These are phyloP conservation scores for Acanthurus leucopareius DNA, from an alignment of 2,797 vertebrate genomes.

Conservation along the genomic window DNA sequence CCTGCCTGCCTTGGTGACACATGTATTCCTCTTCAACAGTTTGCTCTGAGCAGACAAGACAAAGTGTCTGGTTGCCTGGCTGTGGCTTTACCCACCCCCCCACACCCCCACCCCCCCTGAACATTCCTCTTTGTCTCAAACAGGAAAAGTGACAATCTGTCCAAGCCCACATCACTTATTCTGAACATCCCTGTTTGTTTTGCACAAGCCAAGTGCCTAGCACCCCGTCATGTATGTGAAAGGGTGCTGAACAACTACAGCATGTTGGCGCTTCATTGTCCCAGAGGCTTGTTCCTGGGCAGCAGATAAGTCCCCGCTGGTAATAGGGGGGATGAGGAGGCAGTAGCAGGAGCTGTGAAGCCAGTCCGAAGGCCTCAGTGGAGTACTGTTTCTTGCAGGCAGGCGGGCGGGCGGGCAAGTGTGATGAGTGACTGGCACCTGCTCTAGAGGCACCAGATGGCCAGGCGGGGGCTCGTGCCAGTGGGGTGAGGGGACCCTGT, in stretches of 20 bases:
- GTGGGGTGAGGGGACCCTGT: conserved; percentile 75
- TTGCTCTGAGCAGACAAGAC: conserved; percentile 55
- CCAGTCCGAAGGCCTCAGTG: conserved; percentile 43
- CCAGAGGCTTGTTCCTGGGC: conserved; percentile 41
- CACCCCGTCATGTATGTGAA: conserved; percentile 25
- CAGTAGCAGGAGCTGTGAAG: conserved; percentile 43
- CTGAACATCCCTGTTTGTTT: conserved; percentile 38
- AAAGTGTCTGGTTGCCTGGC: conserved; percentile 54
- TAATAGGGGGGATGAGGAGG: conserved; percentile 32
- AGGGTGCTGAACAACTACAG: conserved; percentile 37
- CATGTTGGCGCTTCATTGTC: conserved; percentile 32
- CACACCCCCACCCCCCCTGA: background rate
- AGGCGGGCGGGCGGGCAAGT: conserved; percentile 36
- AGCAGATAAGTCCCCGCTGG: conserved; percentile 56
- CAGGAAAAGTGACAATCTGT: conserved; percentile 59
- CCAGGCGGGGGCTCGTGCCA: conserved; percentile 63
- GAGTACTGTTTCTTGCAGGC: conserved; percentile 56
- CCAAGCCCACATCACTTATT: conserved; percentile 45
- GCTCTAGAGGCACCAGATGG: conserved; percentile 82
- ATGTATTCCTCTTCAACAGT: conserved; percentile 65
- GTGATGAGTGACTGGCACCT: conserved; percentile 81
- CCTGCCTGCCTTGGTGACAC: conserved; percentile 55
- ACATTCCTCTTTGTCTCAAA: conserved; percentile 58
- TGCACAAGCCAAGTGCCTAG: conserved; percentile 21
- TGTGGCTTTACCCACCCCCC: background rate